phyloP scores from a whole-genome alignment of 35 echinoderm and acorn worm species.

The Hemicentrotus pulcherrimus region DNA sequence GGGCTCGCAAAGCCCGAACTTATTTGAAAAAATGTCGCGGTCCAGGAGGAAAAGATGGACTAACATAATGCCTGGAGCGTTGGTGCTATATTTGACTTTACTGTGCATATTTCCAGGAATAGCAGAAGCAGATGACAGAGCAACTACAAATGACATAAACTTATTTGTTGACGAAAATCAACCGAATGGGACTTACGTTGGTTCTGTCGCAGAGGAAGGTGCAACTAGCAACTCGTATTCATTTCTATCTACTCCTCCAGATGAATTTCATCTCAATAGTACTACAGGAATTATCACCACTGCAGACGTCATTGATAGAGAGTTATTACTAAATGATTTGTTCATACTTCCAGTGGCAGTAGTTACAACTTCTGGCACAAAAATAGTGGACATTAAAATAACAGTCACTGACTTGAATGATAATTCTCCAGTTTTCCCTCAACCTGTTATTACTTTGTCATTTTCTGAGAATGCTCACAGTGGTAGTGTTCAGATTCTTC shows the following conservation, averaged over 20 bases:
- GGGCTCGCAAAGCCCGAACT: conserved; percentile 14
- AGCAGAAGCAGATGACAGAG: conserved; percentile 34
- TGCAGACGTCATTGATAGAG: conserved; percentile 78
- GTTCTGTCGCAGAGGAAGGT: conserved; percentile 52
- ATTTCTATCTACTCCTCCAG: conserved; percentile 66
- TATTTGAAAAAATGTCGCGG: conserved; percentile 32
- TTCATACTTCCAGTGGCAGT: conserved; percentile 85
- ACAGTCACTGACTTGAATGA: conserved; percentile 91
- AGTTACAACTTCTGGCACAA: conserved; percentile 4
- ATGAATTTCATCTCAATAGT: conserved; percentile 70
- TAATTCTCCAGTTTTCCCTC: conserved; percentile 83
- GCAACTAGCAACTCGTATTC: conserved; percentile 54
- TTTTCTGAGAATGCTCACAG: conserved; percentile 80
- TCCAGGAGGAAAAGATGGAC: conserved; percentile 42
- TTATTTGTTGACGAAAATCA: conserved; percentile 55
- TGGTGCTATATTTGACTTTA: background rate
- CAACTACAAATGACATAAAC: conserved; percentile 32
- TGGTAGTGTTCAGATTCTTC: conserved; percentile 71
- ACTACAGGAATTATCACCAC: conserved; percentile 78
- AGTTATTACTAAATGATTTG: conserved; percentile 66
- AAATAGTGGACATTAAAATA: conserved; percentile 82
- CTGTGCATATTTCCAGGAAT: conserved; percentile 29
- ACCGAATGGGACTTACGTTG: conserved; percentile 62
- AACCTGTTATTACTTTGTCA: conserved; percentile 56
- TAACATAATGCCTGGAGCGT: background rate